A percentile compares a stretch with the other conserved stretches of the same genome.
These are phyloP conservation scores for Scalopus aquaticus DNA, from an alignment of 2,113 vertebrate species.

Conservation along the genomic window DNA sequence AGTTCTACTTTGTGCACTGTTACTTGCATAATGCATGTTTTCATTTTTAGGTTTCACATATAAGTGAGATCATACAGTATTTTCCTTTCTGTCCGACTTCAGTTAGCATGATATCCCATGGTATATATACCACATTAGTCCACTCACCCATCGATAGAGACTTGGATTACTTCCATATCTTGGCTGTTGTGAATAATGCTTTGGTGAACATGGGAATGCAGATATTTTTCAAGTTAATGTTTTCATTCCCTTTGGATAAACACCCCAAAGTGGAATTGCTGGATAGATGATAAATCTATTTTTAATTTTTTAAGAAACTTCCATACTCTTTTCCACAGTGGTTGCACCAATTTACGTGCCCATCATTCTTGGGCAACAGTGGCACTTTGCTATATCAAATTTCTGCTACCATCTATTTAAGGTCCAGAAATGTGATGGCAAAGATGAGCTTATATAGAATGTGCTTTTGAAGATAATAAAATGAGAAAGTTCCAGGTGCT, in stretches of 20 bases:
- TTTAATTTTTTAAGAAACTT: neutral
- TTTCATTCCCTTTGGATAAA: neutral
- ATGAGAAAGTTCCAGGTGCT: constrained; percentile 96
- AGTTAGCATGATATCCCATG: neutral
- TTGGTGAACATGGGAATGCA: neutral
- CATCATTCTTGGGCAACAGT: constrained; percentile 87
- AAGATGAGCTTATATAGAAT: constrained; percentile 91
- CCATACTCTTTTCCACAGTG: neutral
- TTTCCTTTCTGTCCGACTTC: neutral
- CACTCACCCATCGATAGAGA: neutral
- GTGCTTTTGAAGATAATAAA: constrained; percentile 97
- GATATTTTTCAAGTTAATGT: neutral
- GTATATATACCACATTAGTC: too few species aligned
- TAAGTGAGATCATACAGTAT: neutral
- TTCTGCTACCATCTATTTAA: constrained; percentile 92
- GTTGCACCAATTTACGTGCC: neutral
- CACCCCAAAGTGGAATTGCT: neutral
- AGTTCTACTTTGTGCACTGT: neutral
- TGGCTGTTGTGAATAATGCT: neutral
- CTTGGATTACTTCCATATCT: neutral
- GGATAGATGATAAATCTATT: neutral
- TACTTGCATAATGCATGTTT: neutral
- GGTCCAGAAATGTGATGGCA: constrained; percentile 91
- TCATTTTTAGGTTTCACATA: neutral
- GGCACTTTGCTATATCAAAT: constrained; percentile 89